Evolutionary conservation across 2,113 vertebrate genomes (phyloP), one percentile per base, ranked within the genome.

Genomic region (Lipotes vexillifer): DNA sequence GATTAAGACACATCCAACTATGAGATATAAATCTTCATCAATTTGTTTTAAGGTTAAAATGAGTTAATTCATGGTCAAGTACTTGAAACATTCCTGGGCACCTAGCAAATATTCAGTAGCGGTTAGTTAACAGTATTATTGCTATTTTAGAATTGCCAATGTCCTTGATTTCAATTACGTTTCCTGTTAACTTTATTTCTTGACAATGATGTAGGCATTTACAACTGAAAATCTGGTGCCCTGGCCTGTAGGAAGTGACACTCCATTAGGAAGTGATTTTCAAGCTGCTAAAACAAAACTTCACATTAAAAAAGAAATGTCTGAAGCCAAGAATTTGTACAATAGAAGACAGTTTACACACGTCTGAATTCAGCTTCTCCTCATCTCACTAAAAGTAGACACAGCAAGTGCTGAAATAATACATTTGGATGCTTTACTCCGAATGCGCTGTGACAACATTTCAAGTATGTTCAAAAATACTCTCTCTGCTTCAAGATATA

Each of bases 391-490:
- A 65, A 93, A 88, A 82, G 89, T 85, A 84, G 86, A 92, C 78
- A 69, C 63, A 91, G 11, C 33, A 91, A 93, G 65, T 29, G 14
- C 69, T 88, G 71, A 90, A 87, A 81, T 38, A 87, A 89, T 87
- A 63, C 52, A 71, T 87, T 90, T 57, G 23, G 57, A 77, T 80
- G 38, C 78, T 92, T 94, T 27, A 27, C 33, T 55, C 52, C 65
- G 13, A 75, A 92, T 94, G 29, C 13, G 13, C 63, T 44, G 31
- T 81, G 80, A 83, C 90, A 82, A 85, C 49, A 61, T 68, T 92
- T 88, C 41, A 87, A 72, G 52, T 63, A 44, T 71, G 97, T 96
- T 95, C 61, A 93, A 93, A 96, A 93, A 59, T 74, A 85, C 17
- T 88, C 55, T 78, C 68, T 96, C 93, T 77, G 38, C 74, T 85